These are phyloP conservation scores for Amia ocellicauda DNA, from an alignment of 2,113 vertebrate genomes.

Conservation along the genomic window DNA sequence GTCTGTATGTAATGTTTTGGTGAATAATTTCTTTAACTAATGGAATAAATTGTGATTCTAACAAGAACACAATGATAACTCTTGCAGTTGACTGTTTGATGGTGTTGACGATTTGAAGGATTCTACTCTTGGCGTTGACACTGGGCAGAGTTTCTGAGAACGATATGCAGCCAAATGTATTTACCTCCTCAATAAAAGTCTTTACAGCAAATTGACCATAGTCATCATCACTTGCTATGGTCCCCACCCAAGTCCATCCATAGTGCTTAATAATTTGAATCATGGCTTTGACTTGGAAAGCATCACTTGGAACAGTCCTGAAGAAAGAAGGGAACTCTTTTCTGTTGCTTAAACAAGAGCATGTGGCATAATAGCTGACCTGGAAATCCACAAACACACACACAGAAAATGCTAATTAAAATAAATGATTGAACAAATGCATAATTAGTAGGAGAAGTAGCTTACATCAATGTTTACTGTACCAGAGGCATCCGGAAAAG, in stretches of 20 bases:
- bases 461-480: not conserved
- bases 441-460: too few relatives aligned
- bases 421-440: too few relatives aligned
- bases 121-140: not conserved
- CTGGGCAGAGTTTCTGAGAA: constrained; percentile 12
- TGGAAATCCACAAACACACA: not conserved
- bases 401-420: too few relatives aligned
- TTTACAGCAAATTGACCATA: constrained; percentile 19
- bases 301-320: constrained; percentile 29
- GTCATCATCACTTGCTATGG: constrained; percentile 33
- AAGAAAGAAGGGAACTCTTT: constrained; percentile 7
- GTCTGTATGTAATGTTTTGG: constrained; percentile 16
- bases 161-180: not conserved
- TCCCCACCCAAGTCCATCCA: constrained; percentile 30
- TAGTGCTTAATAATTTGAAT: constrained; percentile 19
- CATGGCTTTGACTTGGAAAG: constrained; percentile 27
- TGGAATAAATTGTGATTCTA: not conserved
- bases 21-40: constrained; percentile 3
- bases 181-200: not conserved
- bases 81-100: constrained; percentile 9
- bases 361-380: constrained; percentile 29
- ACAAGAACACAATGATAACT: constrained; percentile 7
- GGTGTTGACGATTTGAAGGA: not conserved
- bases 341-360: constrained; percentile 25
- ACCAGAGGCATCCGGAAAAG: constrained; percentile 16